Conservation (phyloP, 1,140 invertebrate genomes). For the Eurytemora carolleeae region DNA sequence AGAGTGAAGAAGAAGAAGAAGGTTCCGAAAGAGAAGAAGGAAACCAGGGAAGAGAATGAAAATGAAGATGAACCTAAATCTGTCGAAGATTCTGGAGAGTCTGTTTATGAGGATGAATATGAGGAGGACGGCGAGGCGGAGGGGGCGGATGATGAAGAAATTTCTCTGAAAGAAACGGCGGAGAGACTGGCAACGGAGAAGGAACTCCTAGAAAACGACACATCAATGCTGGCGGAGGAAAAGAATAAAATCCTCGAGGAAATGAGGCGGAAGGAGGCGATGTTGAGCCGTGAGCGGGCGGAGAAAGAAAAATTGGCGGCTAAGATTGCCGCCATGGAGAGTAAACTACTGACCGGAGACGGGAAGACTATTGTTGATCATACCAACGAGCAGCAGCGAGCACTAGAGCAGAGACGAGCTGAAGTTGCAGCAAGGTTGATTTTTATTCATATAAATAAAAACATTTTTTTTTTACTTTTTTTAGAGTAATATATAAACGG, state of each 20-base stretch:
- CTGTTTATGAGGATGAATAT: too few species aligned
- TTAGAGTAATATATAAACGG: too few species aligned
- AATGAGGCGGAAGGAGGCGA: conserved; percentile 35
- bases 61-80: too few species aligned
- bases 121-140: too few species aligned
- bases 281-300: conserved; percentile 33
- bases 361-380: conserved; percentile 70
- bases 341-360: conserved; percentile 51
- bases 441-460: too few species aligned
- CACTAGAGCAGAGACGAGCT: conserved; percentile 49
- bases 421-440: conserved; percentile 55
- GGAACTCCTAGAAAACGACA: conserved; percentile 9
- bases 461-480: too few species aligned
- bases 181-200: background rate
- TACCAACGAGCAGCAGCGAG: conserved; percentile 65
- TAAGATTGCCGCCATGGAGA: conserved; percentile 50
- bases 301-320: conserved; percentile 31
- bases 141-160: background rate
- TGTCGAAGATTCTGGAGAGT: too few species aligned
- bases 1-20: background rate
- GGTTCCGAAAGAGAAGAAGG: background rate
- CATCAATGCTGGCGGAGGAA: conserved; percentile 16
- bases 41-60: too few species aligned
- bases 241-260: conserved; percentile 38
- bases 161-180: conserved; percentile 2